phyloP scores from a whole-genome alignment of 2,113 vertebrate species.

The Sander vitreus region DNA sequence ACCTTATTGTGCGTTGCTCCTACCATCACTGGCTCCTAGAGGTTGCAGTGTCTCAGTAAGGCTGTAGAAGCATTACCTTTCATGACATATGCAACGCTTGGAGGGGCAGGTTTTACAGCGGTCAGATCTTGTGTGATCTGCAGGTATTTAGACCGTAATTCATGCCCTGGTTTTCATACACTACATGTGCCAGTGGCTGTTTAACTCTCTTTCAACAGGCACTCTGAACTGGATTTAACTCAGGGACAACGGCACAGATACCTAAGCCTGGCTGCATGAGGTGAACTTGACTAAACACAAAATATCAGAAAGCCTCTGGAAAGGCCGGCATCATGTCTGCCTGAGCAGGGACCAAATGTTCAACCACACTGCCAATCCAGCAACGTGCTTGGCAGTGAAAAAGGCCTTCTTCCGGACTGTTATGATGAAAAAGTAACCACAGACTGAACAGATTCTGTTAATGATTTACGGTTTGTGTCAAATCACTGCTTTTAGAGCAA shows the following conservation, averaged over 20 bases:
- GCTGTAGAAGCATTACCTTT: conserved; percentile 26
- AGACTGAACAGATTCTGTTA: conserved; percentile 3
- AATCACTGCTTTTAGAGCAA: background rate
- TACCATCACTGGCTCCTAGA: conserved; percentile 46
- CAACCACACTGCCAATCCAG: conserved; percentile 16
- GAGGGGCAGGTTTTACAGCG: conserved; percentile 29
- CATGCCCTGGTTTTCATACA: conserved; percentile 44
- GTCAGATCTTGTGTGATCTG: conserved; percentile 34
- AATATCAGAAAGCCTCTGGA: conserved; percentile 17
- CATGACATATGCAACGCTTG: conserved; percentile 21
- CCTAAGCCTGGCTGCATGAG: conserved; percentile 36
- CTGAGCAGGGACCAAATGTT: conserved; percentile 24
- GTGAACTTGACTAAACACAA: conserved; percentile 36
- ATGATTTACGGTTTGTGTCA: background rate
- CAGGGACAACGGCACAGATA: conserved; percentile 39
- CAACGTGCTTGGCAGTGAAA: conserved; percentile 15
- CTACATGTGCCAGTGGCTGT: conserved; percentile 36
- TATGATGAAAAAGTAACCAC: background rate
- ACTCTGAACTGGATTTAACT: conserved; percentile 60
- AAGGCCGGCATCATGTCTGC: background rate
- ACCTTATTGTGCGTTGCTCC: conserved; percentile 40
- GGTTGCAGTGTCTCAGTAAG: conserved; percentile 37
- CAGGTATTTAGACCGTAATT: conserved; percentile 37
- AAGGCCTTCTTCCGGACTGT: background rate
- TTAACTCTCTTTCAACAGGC: conserved; percentile 42